Percentiles rank a stretch among this genome's conserved stretches.
Conservation (phyloP, 2,797 vertebrate genomes). For the Pangasius larnaudii region DNA sequence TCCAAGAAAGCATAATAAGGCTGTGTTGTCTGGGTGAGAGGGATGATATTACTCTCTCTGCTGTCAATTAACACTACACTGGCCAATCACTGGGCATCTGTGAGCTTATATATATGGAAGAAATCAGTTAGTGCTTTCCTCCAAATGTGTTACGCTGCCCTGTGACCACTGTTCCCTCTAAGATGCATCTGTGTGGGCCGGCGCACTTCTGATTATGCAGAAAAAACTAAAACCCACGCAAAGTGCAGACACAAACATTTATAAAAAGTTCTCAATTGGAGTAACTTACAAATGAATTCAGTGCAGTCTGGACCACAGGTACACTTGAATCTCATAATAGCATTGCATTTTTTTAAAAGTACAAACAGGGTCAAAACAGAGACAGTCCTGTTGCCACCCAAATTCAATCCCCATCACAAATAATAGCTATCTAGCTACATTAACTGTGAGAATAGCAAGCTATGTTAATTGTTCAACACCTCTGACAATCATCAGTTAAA, state of each 20-base stretch:
- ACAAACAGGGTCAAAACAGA: background rate
- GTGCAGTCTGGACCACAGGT: background rate
- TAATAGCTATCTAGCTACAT: background rate
- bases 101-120: background rate
- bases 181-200: background rate
- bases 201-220: background rate
- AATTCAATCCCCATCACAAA: background rate
- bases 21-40: background rate
- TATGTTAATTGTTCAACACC: background rate
- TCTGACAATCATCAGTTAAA: background rate
- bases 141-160: background rate
- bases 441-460: background rate
- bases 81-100: background rate
- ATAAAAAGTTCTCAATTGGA: background rate
- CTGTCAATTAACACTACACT: background rate
- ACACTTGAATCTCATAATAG: background rate
- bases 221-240: background rate
- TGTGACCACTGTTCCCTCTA: background rate
- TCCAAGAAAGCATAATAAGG: background rate
- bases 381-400: background rate
- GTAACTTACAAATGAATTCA: background rate
- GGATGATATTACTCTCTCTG: background rate
- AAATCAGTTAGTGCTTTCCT: background rate
- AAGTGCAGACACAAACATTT: background rate
- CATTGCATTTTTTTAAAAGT: background rate